A percentile compares a stretch with the other conserved stretches of the same genome.
These are phyloP conservation scores for Stictocephala bisonia DNA, from an alignment of 2,888 invertebrate genomes.

Conservation along the genomic window DNA sequence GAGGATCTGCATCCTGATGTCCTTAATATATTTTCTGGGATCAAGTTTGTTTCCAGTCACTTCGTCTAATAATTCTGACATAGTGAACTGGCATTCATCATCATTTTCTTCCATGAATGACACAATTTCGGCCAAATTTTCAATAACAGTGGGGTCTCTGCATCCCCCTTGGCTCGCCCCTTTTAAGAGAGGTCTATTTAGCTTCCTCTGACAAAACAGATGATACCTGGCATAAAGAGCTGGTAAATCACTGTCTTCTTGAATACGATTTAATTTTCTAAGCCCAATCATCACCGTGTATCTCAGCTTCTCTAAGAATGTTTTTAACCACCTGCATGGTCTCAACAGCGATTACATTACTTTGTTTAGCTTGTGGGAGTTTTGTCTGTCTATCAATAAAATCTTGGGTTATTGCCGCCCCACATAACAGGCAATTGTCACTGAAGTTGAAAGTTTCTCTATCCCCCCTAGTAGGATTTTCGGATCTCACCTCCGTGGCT, in stretches of 20 bases:
- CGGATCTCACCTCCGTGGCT: background rate
- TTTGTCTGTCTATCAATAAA: background rate
- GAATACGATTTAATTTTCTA: background rate
- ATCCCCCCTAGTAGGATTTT: background rate
- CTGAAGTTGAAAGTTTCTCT: background rate
- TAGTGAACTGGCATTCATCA: constrained; percentile 51
- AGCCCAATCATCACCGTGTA: background rate
- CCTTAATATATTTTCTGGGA: constrained; percentile 48
- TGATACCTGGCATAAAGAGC: background rate
- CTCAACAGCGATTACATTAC: background rate
- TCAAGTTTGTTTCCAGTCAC: constrained; percentile 49
- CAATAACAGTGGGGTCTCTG: constrained; percentile 8
- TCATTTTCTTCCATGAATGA: background rate
- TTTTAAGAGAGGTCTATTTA: background rate
- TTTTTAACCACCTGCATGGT: background rate
- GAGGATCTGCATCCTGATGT: constrained; percentile 50
- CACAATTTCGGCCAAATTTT: background rate
- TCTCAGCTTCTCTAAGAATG: too few relatives aligned
- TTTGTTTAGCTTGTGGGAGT: background rate
- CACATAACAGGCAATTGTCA: background rate
- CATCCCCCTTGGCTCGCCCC: constrained; percentile 6
- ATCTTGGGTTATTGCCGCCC: background rate
- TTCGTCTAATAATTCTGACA: constrained; percentile 44
- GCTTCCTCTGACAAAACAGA: background rate
- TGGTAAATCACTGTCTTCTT: background rate